These are phyloP conservation scores for Pogoniulus pusillus DNA, from an alignment of 2,797 vertebrate genomes.

Conservation along the genomic window DNA sequence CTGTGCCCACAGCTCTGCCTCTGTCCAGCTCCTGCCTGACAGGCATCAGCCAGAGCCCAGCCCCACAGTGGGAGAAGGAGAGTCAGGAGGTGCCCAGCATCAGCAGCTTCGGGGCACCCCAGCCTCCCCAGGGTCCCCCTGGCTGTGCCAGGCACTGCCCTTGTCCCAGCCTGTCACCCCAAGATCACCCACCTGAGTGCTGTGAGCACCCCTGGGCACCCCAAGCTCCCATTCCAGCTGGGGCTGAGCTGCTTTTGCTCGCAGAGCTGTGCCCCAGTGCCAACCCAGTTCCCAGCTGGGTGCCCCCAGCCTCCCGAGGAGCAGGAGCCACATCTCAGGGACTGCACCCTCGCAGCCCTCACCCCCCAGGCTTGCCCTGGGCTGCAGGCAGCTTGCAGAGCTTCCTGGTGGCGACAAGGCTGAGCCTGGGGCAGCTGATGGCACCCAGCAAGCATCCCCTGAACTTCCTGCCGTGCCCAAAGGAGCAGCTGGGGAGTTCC, in stretches of 20 bases:
- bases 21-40: background rate
- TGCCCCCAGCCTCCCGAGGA: background rate
- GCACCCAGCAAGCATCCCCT: background rate
- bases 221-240: background rate
- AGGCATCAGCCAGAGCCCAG: background rate
- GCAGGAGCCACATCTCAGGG: background rate
- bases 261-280: background rate
- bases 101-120: fast-evolving
- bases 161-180: background rate
- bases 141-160: background rate
- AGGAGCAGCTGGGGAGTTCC: background rate
- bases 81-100: background rate
- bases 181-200: too few relatives aligned
- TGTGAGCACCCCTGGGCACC: too few relatives aligned
- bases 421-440: background rate
- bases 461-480: background rate
- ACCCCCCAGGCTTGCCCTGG: background rate
- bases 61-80: background rate
- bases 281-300: background rate
- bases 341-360: background rate
- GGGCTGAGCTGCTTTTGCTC: background rate
- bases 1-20: background rate
- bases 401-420: fast-evolving
- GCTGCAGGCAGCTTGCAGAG: background rate
- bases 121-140: fast-evolving